A percentile compares a stretch with the other conserved stretches of the same genome.
These are phyloP conservation scores for Agraylea sexmaculata DNA, from an alignment of 1,140 invertebrate species.

Conservation along the genomic window DNA sequence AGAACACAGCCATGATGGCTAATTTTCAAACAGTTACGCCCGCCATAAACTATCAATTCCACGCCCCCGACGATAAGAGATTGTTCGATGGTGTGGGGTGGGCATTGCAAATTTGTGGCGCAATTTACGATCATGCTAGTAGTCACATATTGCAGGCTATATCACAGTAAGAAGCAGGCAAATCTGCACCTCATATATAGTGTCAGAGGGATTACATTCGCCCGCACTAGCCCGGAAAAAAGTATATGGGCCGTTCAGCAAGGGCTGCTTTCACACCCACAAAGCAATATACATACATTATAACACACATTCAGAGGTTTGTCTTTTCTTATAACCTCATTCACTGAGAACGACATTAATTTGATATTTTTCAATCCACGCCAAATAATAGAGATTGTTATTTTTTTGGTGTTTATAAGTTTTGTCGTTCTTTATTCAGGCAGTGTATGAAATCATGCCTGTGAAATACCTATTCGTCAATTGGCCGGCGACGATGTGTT, in stretches of 20 bases:
- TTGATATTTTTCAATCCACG: no score
- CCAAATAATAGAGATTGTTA: no score
- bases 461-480: no score
- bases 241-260: slow-evolving; percentile 13
- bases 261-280: slow-evolving; percentile 22
- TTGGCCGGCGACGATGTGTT: no score
- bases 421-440: no score
- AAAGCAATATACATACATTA: slow-evolving; percentile 22
- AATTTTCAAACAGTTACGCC: background rate
- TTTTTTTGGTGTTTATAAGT: no score
- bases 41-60: slow-evolving; percentile 1
- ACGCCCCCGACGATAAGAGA: slow-evolving; percentile 5
- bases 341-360: no score
- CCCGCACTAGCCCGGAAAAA: no score
- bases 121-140: slow-evolving; percentile 37
- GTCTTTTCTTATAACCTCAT: no score
- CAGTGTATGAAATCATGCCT: no score
- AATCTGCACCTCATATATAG: slow-evolving; percentile 14
- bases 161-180: slow-evolving; percentile 1
- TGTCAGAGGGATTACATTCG: slow-evolving; percentile 13
- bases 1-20: no score
- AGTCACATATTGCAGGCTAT: slow-evolving; percentile 25
- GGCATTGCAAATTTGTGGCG: slow-evolving; percentile 42
- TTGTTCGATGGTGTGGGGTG: slow-evolving; percentile 24
- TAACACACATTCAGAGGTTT: no score